Percentiles rank a stretch among this genome's conserved stretches.
These are phyloP conservation scores for Spicauda simplicius DNA, from an alignment of 2,888 invertebrate species.

Conservation along the genomic window DNA sequence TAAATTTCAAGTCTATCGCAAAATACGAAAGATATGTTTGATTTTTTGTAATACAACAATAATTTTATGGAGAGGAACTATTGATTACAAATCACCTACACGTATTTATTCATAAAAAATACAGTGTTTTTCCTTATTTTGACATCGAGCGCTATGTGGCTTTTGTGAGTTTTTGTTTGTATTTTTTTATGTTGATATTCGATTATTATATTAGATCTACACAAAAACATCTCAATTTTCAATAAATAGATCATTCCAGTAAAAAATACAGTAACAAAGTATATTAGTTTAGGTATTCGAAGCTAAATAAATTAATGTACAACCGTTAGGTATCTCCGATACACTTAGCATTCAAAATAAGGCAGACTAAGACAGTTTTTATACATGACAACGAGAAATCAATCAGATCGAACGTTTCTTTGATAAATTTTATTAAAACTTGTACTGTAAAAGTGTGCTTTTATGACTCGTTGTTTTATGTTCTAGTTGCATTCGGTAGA, in stretches of 20 bases:
- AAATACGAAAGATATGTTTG: too few species aligned
- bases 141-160: neutral
- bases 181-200: neutral
- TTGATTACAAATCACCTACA: too few species aligned
- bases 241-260: neutral
- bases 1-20: too few species aligned
- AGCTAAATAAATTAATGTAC: neutral
- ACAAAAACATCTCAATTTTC: neutral
- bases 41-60: too few species aligned
- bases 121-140: neutral
- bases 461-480: conserved; percentile 16
- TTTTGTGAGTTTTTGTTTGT: neutral
- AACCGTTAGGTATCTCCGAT: conserved; percentile 6
- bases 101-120: too few species aligned
- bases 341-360: conserved; percentile 15
- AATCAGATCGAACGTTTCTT: conserved; percentile 23
- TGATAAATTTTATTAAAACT: conserved; percentile 19
- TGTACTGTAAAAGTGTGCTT: conserved; percentile 10
- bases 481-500: conserved; percentile 9
- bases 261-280: neutral
- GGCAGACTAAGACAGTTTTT: conserved; percentile 8
- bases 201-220: neutral
- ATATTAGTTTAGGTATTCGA: neutral
- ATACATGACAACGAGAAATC: conserved; percentile 8
- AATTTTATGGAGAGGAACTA: too few species aligned